phyloP scores from a whole-genome alignment of 2,797 vertebrate species.

The Labroides dimidiatus region DNA sequence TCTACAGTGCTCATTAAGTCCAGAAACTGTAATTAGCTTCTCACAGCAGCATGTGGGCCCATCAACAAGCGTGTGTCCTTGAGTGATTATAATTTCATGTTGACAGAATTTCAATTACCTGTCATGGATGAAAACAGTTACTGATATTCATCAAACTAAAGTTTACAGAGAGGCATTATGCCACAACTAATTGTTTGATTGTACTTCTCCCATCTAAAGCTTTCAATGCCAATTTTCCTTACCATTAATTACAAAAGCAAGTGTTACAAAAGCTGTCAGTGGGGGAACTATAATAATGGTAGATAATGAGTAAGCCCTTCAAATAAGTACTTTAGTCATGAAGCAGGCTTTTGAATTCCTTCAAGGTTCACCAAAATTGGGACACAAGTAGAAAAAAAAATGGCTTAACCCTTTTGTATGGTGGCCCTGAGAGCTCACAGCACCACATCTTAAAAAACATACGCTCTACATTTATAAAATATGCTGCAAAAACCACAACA shows the following conservation, averaged over 20 bases:
- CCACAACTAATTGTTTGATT: conserved; percentile 28
- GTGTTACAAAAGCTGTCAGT: conserved; percentile 20
- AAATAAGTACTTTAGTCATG: background rate
- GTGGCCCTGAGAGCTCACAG: too few species aligned
- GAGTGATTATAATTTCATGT: conserved; percentile 27
- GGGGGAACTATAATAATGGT: conserved; percentile 19
- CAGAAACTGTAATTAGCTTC: conserved; percentile 15
- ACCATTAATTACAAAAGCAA: conserved; percentile 34
- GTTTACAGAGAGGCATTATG: conserved; percentile 29
- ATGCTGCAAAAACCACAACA: too few species aligned
- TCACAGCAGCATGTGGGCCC: conserved; percentile 4
- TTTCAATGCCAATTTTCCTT: conserved; percentile 27
- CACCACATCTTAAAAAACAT: too few species aligned
- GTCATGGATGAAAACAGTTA: conserved; percentile 7
- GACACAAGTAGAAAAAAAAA: background rate
- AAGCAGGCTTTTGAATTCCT: conserved; percentile 10
- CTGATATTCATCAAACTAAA: conserved; percentile 15
- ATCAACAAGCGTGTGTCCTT: conserved; percentile 18
- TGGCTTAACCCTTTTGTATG: background rate
- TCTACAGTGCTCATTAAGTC: conserved; percentile 7
- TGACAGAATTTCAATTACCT: conserved; percentile 28
- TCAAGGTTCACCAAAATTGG: conserved; percentile 1
- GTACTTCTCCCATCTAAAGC: conserved; percentile 39
- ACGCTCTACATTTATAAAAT: too few species aligned
- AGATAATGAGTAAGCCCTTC: conserved; percentile 18